phyloP scores from a whole-genome alignment of 2,797 vertebrate genomes.

The Brachyalestes nurse region DNA sequence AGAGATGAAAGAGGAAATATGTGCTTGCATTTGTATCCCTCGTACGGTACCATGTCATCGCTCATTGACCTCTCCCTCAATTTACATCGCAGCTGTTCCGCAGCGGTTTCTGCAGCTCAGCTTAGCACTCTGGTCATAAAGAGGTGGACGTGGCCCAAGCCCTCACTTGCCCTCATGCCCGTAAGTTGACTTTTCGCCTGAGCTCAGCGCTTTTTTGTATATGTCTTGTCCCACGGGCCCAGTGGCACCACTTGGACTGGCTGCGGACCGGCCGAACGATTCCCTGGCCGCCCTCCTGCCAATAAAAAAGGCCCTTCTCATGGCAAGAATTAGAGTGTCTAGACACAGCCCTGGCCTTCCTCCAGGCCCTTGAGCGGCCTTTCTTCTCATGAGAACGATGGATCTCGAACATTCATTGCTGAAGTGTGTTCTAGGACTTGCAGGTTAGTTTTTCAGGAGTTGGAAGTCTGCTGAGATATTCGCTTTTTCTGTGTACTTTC shows the following conservation, averaged over 20 bases:
- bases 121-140: conserved; percentile 5
- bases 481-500: not conserved
- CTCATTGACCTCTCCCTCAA: conserved; percentile 12
- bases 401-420: conserved; percentile 63
- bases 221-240: not conserved
- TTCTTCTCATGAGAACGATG: conserved; percentile 56
- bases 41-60: not conserved
- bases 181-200: conserved; percentile 6
- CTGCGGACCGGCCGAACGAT: conserved; percentile 2
- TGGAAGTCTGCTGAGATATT: not conserved
- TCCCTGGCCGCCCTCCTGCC: conserved; percentile 7
- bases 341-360: conserved; percentile 41
- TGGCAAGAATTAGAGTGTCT: conserved; percentile 47
- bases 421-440: conserved; percentile 50
- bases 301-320: conserved; percentile 35
- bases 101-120: not conserved
- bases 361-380: conserved; percentile 31
- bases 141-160: not conserved
- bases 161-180: not conserved
- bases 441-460: conserved; percentile 25
- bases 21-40: not conserved
- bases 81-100: conserved; percentile 21
- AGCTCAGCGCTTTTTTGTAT: not conserved
- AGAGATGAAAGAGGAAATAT: conserved; percentile 13
- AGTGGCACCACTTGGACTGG: conserved; percentile 15